Evolutionary conservation across 1,140 invertebrate genomes (phyloP).

Genomic region (Brachionus manjavacas): DNA sequence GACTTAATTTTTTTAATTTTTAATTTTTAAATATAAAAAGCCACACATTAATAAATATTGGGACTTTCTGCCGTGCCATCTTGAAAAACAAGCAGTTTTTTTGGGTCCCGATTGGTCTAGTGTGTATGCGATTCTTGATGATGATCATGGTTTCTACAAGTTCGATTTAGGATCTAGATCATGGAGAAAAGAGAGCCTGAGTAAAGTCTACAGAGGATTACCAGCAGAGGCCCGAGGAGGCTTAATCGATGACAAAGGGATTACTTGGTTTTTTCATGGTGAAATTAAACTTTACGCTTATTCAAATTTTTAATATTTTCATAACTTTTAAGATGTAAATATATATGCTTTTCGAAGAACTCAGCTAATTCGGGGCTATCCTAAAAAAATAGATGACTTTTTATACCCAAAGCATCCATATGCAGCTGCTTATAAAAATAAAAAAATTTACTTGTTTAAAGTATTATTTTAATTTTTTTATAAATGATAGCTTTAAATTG

Average conservation of each 20-base stretch:
- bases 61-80: background rate
- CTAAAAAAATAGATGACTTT: background rate
- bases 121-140: background rate
- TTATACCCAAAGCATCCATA: background rate
- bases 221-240: background rate
- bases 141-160: background rate
- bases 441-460: conserved; percentile 21
- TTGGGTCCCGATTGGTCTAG: background rate
- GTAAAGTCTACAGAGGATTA: background rate
- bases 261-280: conserved; percentile 29
- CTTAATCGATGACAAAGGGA: background rate
- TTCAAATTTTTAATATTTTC: background rate
- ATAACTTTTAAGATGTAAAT: background rate
- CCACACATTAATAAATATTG: background rate
- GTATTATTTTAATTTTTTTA: background rate
- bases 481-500: background rate
- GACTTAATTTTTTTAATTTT: too few species aligned
- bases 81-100: background rate
- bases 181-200: background rate
- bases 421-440: conserved; percentile 2
- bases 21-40: background rate
- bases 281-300: background rate
- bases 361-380: background rate
- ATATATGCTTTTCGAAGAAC: background rate
- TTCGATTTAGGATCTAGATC: background rate